Evolutionary conservation across 2,113 vertebrate genomes (phyloP), one percentile per base, ranked within the genome.

Genomic region (Struthidea cinerea): DNA sequence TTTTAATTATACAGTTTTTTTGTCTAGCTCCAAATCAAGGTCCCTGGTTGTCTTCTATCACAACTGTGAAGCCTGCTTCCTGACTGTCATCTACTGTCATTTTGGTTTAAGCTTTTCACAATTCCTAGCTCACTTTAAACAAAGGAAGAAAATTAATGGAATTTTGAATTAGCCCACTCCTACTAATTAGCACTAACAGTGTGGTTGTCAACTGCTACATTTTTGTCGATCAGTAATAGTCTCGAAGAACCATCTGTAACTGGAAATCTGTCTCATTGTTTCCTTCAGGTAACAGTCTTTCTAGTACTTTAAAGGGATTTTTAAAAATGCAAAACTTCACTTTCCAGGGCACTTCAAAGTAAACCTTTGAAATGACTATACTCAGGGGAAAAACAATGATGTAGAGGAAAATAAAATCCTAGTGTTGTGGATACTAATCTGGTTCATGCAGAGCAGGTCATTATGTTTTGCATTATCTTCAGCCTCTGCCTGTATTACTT

Each of bases 191-290:
- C 50, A 94, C 93, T 97, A 93, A 96, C 71, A 52, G 19, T 75
- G 39, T 90, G 23, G 52, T 93, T 96, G 60, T 95, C 93, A 92
- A 82, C 86, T 65, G 46, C 52, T 63, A 52, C 44, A 9, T 79
- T 92, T 95, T 87, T 71, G 65, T 84, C 15, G 0, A 56, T 61
- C 57, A 81, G 20, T 60, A 61, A 49, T 60, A 56, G 70, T 32
- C 75, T 73, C 10, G 9, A 57, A 87, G 74, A 92, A 37, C 96
- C 95, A 87, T 90, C 80, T 96, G 95, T 95, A 92, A 93, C 79
- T 90, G 87, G 65, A 96, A 96, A 91, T 96, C 79, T 95, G 84
- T 95, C 89, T 74, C 18, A 79, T 91, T 96, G 76, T 88, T 96
- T 80, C 64, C 67, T 96, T 92, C 81, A 89, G 91, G 86, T 95